Evolutionary conservation across 2,113 vertebrate genomes (phyloP), one percentile per base, ranked within the genome.

Genomic region (pig (Sus scrofa)): DNA sequence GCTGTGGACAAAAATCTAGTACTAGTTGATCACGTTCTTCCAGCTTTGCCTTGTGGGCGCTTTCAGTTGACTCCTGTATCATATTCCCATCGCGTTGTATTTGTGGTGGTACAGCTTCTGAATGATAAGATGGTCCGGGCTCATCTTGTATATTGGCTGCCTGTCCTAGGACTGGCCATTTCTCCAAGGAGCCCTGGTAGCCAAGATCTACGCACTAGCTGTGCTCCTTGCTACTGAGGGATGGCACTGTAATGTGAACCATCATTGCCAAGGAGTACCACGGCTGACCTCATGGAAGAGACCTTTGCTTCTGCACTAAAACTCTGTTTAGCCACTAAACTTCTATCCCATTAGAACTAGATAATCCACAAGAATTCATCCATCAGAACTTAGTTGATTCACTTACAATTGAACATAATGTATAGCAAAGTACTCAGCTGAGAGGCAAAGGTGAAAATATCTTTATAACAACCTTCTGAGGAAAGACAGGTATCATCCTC

Each of bases 391-490:
- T 62, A n/a, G 13, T 54, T 71, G 73, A 81, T 73, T 65, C 88
- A 44, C 27, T 58, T 44, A 73, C 37, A 18, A 52, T 15, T 58
- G 82, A 95, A 91, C 63, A 50, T 20, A 56, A 18, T 16, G 1
- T 56, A 2, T 12, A 84, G 18, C 14, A 68, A 92, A 83, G 15
- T 54, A 27, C 26, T 24, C 68, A 6, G 26, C 27, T 95, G 67
- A 91, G 32, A 84, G 16, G 22, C 13, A 96, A 94, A 90, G 13
- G 16, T 30, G 27, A 87, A 93, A 85, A 89, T 12, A 71, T 26
- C n/a, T 0, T 81, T 27, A 20, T 22, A 85, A 54, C 27, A 56
- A 82, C 19, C 26, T 88, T 52, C 24, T n/a, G 39, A 85, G 30
- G 20, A 73, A 84, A 68, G 14, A 70, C 11, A 77, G 67, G 24